These are phyloP conservation scores for Leptopilina clavipes DNA, from an alignment of 1,140 invertebrate genomes.

Conservation along the genomic window DNA sequence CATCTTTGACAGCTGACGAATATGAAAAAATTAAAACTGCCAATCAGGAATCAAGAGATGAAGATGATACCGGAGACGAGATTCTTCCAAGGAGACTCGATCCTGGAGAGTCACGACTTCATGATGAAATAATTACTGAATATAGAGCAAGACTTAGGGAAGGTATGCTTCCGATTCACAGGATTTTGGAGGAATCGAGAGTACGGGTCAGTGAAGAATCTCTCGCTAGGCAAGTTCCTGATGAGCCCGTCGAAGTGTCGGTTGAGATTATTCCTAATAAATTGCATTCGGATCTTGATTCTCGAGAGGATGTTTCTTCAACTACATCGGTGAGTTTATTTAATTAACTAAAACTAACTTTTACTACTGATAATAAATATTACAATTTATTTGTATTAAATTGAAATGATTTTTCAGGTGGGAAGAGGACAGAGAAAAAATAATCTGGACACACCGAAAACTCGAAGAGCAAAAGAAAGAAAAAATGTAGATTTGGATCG, in stretches of 20 bases:
- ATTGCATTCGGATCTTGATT: background rate
- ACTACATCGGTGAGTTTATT: slow-evolving; percentile 2
- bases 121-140: slow-evolving; percentile 66
- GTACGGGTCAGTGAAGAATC: slow-evolving; percentile 68
- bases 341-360: background rate
- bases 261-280: slow-evolving; percentile 16
- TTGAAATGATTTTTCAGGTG: background rate
- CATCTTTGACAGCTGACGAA: slow-evolving; percentile 62
- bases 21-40: slow-evolving; percentile 52
- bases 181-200: slow-evolving; percentile 68
- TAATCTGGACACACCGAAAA: slow-evolving; percentile 29
- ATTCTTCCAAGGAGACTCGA: slow-evolving; percentile 41
- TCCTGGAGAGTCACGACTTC: slow-evolving; percentile 54
- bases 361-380: background rate
- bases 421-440: slow-evolving; percentile 32
- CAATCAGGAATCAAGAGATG: slow-evolving; percentile 28
- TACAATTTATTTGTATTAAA: background rate
- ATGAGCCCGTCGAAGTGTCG: background rate
- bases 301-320: background rate
- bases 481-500: slow-evolving; percentile 44
- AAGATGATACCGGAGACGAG: slow-evolving; percentile 33
- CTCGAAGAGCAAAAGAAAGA: slow-evolving; percentile 34
- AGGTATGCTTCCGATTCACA: slow-evolving; percentile 68
- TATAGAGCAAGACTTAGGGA: slow-evolving; percentile 65
- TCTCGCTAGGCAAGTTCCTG: slow-evolving; percentile 47